Evolutionary conservation across 2,113 vertebrate genomes (phyloP).

Genomic region (Lutjanus erythropterus): DNA sequence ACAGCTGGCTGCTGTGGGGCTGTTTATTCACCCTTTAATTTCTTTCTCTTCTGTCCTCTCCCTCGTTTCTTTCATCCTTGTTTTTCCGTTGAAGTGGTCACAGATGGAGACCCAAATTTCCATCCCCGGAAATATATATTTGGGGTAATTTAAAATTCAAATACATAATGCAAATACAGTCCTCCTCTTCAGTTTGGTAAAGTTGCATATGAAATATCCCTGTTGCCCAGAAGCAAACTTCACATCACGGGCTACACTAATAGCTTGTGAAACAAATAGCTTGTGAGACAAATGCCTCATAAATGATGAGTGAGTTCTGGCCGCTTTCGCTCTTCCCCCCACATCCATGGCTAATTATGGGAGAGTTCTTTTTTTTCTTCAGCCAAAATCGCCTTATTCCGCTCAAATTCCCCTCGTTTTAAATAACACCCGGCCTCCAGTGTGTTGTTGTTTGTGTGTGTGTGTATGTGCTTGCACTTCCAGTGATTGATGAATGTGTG

Average conservation of each 20-base stretch:
- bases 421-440: slow-evolving; percentile 28
- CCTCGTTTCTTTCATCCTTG: slow-evolving; percentile 7
- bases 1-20: slow-evolving; percentile 76
- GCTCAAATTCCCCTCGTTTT: slow-evolving; percentile 22
- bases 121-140: slow-evolving; percentile 1
- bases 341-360: slow-evolving; percentile 29
- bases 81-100: slow-evolving; percentile 26
- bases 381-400: slow-evolving; percentile 34
- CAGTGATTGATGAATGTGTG: slow-evolving; percentile 52
- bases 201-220: neutral
- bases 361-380: slow-evolving; percentile 1
- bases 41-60: slow-evolving; percentile 22
- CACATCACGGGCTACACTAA: slow-evolving; percentile 20
- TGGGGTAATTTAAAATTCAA: slow-evolving; percentile 4
- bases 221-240: slow-evolving; percentile 12
- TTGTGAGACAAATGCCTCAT: slow-evolving; percentile 37
- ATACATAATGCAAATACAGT: slow-evolving; percentile 14
- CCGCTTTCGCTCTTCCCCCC: neutral
- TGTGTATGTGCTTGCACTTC: neutral
- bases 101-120: slow-evolving; percentile 51
- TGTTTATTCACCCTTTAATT: slow-evolving; percentile 62
- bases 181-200: neutral
- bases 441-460: neutral
- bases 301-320: slow-evolving; percentile 34
- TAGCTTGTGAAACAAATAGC: slow-evolving; percentile 38